phyloP scores from a whole-genome alignment of 2,888 invertebrate species.

The Sinohyriopsis cumingii region DNA sequence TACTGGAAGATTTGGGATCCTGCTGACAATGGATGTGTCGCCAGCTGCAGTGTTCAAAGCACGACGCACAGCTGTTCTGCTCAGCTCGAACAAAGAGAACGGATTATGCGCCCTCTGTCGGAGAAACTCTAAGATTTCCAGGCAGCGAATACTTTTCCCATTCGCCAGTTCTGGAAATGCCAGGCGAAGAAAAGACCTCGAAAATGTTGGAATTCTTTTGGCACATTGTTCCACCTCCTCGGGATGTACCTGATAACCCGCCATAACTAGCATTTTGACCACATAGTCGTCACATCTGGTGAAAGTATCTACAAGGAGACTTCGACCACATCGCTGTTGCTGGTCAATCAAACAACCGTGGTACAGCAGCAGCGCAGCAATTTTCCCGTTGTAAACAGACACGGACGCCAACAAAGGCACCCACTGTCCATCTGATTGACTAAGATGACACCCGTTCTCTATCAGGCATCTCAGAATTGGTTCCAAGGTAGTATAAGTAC shows the following conservation, averaged over 20 bases:
- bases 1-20: constrained; percentile 50
- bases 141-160: constrained; percentile 41
- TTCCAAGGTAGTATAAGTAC: constrained; percentile 50
- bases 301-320: constrained; percentile 61
- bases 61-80: constrained; percentile 50
- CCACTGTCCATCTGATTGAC: constrained; percentile 61
- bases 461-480: constrained; percentile 50
- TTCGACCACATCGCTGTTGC: constrained; percentile 44
- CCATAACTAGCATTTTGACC: constrained; percentile 51
- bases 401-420: constrained; percentile 57
- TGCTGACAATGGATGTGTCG: constrained; percentile 53
- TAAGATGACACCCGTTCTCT: constrained; percentile 53
- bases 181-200: constrained; percentile 58
- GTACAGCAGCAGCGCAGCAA: constrained; percentile 55
- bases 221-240: constrained; percentile 61
- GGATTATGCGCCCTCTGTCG: constrained; percentile 44
- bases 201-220: constrained; percentile 60
- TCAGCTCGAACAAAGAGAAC: constrained; percentile 49
- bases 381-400: constrained; percentile 55
- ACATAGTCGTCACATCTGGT: constrained; percentile 58
- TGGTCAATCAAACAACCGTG: constrained; percentile 56
- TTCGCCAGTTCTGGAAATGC: constrained; percentile 51
- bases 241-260: constrained; percentile 54
- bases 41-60: constrained; percentile 50
- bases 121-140: constrained; percentile 53